A percentile compares a stretch with the other conserved stretches of the same genome.
Evolutionary conservation across 2,797 vertebrate genomes (phyloP).

Genomic region (Hydrophis major): DNA sequence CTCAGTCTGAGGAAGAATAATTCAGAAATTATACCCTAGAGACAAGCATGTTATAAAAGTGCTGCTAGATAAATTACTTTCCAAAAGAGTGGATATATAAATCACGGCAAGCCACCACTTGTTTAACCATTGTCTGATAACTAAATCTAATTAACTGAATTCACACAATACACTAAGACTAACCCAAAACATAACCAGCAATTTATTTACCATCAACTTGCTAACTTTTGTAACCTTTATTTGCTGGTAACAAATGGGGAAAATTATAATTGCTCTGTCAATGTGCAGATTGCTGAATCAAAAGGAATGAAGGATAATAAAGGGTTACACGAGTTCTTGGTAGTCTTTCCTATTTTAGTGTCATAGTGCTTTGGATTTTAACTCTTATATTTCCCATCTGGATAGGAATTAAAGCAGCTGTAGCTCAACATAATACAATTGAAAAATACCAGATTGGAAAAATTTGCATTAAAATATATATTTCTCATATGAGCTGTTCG

Average conservation of each 20-base stretch:
- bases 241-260: background rate
- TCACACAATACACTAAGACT: background rate
- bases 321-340: background rate
- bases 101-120: background rate
- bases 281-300: background rate
- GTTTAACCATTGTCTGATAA: background rate
- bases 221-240: background rate
- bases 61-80: background rate
- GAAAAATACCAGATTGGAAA: background rate
- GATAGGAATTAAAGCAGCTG: background rate
- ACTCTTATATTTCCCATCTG: background rate
- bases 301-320: background rate
- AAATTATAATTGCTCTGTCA: background rate
- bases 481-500: background rate
- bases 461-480: background rate
- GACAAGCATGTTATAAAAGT: background rate
- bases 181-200: background rate
- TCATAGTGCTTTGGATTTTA: background rate
- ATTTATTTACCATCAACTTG: background rate
- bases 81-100: background rate
- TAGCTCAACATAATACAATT: background rate
- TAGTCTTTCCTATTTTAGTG: background rate
- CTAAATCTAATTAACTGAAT: background rate
- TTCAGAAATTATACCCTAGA: background rate
- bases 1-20: background rate